Evolutionary conservation across 2,797 vertebrate species (phyloP), one percentile per base, ranked within the genome.

Genomic region (Typhlichthys subterraneus): DNA sequence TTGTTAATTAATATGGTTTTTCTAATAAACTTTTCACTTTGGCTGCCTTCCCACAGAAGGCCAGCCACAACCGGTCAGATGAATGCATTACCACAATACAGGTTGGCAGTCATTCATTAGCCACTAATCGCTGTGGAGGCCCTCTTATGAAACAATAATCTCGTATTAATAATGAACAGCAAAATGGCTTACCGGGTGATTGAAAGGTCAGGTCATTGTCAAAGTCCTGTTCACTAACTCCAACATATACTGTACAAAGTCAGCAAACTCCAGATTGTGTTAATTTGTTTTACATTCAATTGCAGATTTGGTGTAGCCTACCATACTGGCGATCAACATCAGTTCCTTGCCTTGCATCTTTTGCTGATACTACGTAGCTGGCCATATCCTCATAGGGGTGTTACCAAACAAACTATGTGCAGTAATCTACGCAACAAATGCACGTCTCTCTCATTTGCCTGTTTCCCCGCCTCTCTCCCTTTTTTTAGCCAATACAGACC

Each of bases 1-100:
- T 68, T 65, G 55, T 83, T 87, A 79, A 88, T 87, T 83, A 83
- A 85, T 73, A 69, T 57, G 63, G 78, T 75, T 81, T 69, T 70
- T 66, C 73, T 77, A 80, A 81, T 77, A 81, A 73, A 86, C 70
- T 75, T 72, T 75, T 80, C 58, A 74, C 57, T 81, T 73, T 85
- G 82, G 80, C 76, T 65, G 72, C 67, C 58, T 75, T 85, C 81
- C 77, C 69, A 72, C 70, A 73, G 61, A 61, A 53, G 45, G 47
- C 56, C 65, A 71, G 72, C 67, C 77, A 77, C 67, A 73, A 71
- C 84, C 80, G 74, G 69, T 83, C 78, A 80, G 55, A 72, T 50
- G 48, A 80, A 80, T 75, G 72, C 58, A 75, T 79, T 69, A 70
- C 63, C 53, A 68, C 71, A 70, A 73, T 72, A 71, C 58, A 72